A percentile compares a stretch with the other conserved stretches of the same genome.
Evolutionary conservation across 2,888 invertebrate genomes (phyloP).

Genomic region (Stenolophus ochropezus): DNA sequence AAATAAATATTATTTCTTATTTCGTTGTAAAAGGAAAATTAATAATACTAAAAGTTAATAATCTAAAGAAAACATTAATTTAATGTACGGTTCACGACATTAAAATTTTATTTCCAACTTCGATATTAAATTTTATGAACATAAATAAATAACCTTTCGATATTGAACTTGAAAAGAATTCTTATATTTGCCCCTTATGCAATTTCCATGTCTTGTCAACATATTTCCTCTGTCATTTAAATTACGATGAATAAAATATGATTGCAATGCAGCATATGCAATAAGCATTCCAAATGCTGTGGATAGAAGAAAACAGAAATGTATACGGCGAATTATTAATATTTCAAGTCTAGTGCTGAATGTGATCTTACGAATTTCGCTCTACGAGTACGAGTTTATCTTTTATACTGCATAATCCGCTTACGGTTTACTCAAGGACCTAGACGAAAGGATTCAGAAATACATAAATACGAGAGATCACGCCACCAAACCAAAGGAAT

Average conservation of each 20-base stretch:
- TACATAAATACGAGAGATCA: neutral
- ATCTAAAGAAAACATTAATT: neutral
- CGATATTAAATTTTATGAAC: neutral
- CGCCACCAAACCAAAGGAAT: neutral
- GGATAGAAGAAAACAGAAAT: neutral
- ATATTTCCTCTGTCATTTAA: neutral
- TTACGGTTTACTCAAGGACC: neutral
- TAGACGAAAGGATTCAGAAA: conserved; percentile 1
- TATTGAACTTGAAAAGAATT: neutral
- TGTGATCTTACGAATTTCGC: conserved; percentile 2
- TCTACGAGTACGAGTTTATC: neutral
- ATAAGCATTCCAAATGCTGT: neutral
- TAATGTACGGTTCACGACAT: neutral
- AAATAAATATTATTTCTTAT: neutral
- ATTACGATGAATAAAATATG: conserved; percentile 13
- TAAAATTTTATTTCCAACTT: neutral
- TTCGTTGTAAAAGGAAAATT: neutral
- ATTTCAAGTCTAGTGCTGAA: neutral
- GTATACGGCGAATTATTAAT: neutral
- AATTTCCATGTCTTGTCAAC: neutral
- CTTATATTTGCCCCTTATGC: neutral
- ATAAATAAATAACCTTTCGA: neutral
- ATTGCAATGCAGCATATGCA: neutral
- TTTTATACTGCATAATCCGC: neutral
- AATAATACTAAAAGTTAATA: neutral